A percentile compares a stretch with the other conserved stretches of the same genome.
Evolutionary conservation across 2,797 vertebrate genomes (phyloP).

Genomic region (Gymnothorax reevesii): DNA sequence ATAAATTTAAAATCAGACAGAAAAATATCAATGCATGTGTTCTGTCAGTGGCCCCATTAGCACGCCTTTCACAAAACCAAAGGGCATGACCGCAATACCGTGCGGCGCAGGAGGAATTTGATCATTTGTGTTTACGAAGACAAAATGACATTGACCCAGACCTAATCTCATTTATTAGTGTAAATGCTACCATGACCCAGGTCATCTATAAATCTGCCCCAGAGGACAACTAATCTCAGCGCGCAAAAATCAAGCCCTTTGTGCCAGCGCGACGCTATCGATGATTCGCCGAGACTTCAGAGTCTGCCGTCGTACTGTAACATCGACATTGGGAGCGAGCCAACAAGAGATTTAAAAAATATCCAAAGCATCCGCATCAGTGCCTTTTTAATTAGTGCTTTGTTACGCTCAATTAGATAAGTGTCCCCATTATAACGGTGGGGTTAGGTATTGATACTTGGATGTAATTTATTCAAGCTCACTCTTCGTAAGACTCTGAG

Average conservation of each 20-base stretch:
- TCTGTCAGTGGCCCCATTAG: no score
- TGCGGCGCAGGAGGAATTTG: no score
- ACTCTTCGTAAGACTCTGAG: background rate
- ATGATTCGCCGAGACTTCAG: no score
- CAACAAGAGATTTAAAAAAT: background rate
- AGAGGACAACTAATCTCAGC: no score
- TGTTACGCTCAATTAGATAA: background rate
- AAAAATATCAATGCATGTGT: background rate
- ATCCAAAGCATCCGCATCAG: background rate
- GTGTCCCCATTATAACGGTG: background rate
- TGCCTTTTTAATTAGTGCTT: background rate
- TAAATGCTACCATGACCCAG: constrained; percentile 19
- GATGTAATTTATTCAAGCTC: background rate
- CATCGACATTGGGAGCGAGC: background rate
- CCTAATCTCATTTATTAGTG: constrained; percentile 53
- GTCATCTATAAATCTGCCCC: background rate
- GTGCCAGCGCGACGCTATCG: no score
- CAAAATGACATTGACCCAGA: constrained; percentile 55
- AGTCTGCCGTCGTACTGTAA: no score
- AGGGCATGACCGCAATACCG: no score
- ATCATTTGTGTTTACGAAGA: no score
- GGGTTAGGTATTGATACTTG: background rate
- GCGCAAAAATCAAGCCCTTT: no score
- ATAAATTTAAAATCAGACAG: no score
- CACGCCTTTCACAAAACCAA: no score